Evolutionary conservation across 1,140 invertebrate genomes (phyloP).

Genomic region (Stegodyphus dumicola): DNA sequence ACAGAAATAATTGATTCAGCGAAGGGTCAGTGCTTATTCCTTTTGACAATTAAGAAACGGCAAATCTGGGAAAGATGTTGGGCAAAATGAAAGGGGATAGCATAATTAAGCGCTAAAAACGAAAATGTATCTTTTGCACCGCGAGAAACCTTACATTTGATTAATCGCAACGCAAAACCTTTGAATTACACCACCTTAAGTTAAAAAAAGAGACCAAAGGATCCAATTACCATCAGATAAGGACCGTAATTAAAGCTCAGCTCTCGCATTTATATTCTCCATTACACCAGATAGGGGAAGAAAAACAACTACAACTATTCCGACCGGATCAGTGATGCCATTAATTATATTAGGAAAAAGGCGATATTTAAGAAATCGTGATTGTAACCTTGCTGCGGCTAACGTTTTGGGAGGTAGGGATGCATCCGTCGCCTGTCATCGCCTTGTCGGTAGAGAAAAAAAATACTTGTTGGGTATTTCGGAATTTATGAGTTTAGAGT

Average conservation of each 20-base stretch:
- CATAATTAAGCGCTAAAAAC: too few relatives aligned
- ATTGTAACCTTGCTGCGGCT: slow-evolving; percentile 8
- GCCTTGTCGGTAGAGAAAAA: not conserved
- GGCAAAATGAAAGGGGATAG: too few relatives aligned
- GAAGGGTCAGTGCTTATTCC: too few relatives aligned
- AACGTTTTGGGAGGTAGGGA: slow-evolving; percentile 27
- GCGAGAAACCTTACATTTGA: too few relatives aligned
- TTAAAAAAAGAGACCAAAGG: too few relatives aligned
- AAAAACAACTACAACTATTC: slow-evolving; percentile 27
- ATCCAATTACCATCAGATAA: not conserved
- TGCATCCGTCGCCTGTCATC: slow-evolving; percentile 4
- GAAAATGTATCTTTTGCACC: too few relatives aligned
- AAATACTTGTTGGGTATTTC: not conserved
- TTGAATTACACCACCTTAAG: too few relatives aligned
- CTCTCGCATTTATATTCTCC: not conserved
- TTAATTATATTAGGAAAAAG: slow-evolving; percentile 36
- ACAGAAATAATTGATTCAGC: too few relatives aligned
- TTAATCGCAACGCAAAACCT: too few relatives aligned
- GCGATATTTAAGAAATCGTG: slow-evolving; percentile 36
- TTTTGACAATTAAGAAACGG: too few relatives aligned
- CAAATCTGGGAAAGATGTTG: too few relatives aligned
- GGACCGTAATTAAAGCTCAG: slow-evolving; percentile 13
- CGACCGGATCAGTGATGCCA: slow-evolving; percentile 4
- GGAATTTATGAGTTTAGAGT: slow-evolving; percentile 43
- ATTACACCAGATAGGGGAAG: not conserved